Percentiles rank a stretch among this genome's conserved stretches.
Conservation (phyloP, 2,888 invertebrate genomes). For the Timandra comae region DNA sequence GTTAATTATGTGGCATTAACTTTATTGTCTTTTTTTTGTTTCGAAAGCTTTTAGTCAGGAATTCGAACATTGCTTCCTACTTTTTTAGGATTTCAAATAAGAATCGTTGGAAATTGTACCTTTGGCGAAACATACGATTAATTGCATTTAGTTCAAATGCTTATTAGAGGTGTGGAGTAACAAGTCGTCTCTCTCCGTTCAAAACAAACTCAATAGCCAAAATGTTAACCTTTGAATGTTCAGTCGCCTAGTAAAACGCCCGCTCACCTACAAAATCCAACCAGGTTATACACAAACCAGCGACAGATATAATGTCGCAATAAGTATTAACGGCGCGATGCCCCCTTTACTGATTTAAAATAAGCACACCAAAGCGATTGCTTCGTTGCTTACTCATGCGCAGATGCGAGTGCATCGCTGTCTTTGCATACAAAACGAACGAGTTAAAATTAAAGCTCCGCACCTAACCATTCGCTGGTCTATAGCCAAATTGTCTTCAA, state of each 20-base stretch:
- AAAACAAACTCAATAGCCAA: too few relatives aligned
- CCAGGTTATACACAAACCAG: conserved; percentile 8
- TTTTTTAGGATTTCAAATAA: too few relatives aligned
- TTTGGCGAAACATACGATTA: too few relatives aligned
- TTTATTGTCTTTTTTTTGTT: too few relatives aligned
- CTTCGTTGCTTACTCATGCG: conserved; percentile 46
- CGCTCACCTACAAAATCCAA: conserved; percentile 4
- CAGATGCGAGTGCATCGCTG: conserved; percentile 35
- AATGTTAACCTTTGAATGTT: conserved; percentile 10
- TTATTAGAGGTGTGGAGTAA: too few relatives aligned
- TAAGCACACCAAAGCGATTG: conserved; percentile 37
- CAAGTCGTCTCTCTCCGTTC: too few relatives aligned
- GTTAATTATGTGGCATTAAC: too few relatives aligned
- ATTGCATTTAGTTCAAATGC: too few relatives aligned
- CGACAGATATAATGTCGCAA: conserved; percentile 16
- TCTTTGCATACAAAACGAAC: conserved; percentile 32
- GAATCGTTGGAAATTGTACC: too few relatives aligned
- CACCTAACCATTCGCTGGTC: conserved; percentile 25
- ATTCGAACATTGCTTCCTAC: too few relatives aligned
- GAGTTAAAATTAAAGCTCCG: conserved; percentile 41
- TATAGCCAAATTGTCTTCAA: conserved; percentile 20
- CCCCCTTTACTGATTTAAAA: conserved; percentile 39
- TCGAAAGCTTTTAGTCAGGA: too few relatives aligned
- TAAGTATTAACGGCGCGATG: conserved; percentile 26
- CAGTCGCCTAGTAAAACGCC: conserved; percentile 12